These are phyloP conservation scores for Eremophila alpestris DNA, from an alignment of 2,797 vertebrate genomes.

Conservation along the genomic window DNA sequence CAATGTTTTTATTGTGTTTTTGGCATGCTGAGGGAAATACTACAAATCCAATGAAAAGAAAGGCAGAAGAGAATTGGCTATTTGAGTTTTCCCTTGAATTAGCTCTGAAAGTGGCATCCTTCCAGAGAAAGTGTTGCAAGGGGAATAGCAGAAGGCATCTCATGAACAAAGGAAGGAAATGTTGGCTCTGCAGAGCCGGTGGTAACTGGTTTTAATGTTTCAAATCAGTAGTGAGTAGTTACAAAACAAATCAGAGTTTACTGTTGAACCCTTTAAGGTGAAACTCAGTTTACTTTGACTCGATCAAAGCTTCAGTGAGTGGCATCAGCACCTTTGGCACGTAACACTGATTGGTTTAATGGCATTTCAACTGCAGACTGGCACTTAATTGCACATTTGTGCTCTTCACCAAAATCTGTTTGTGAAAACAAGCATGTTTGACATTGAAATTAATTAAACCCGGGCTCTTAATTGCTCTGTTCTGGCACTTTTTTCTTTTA, in stretches of 20 bases:
- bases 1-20: background rate
- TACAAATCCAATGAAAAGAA: conserved; percentile 10
- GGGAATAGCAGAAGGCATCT: conserved; percentile 41
- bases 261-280: background rate
- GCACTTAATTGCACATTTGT: background rate
- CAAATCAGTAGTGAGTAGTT: conserved; percentile 29
- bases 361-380: background rate
- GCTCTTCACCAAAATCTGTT: conserved; percentile 20
- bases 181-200: conserved; percentile 30
- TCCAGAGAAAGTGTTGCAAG: conserved; percentile 54
- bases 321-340: background rate
- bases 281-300: background rate
- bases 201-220: conserved; percentile 47
- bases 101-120: conserved; percentile 39
- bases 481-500: background rate
- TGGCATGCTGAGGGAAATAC: conserved; percentile 3
- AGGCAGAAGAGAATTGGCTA: conserved; percentile 37
- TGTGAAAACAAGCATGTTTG: conserved; percentile 8
- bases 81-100: conserved; percentile 46
- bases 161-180: conserved; percentile 48
- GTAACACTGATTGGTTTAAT: background rate
- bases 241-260: conserved; percentile 38
- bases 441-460: conserved; percentile 35
- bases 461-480: conserved; percentile 4
- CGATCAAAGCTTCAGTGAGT: background rate